Evolutionary conservation across 2,888 invertebrate genomes (phyloP), one percentile per base, ranked within the genome.

Genomic region (Sminthurides aquaticus): DNA sequence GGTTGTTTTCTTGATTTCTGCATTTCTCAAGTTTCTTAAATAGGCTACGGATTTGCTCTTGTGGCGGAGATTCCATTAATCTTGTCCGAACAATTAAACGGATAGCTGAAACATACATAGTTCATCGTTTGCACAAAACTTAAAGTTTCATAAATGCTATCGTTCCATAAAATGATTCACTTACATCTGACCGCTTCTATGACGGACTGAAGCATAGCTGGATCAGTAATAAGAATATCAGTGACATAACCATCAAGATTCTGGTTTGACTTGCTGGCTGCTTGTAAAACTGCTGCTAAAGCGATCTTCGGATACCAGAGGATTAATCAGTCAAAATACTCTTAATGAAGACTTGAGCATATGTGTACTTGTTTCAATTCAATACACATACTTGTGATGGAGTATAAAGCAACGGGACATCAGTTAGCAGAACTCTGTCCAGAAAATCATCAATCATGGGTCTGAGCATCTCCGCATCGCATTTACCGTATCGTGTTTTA

Each of bases 1-100:
- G 94, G 81, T 96, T 95, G 78, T 95, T 93, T 77, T 93, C 91
- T 76, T 93, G 92, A 80, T 95, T 96, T 66, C 95, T 83, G 78
- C 96, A 97, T 76, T 86, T 86, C 68, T 95, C 94, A 69, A 97
- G 79, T 78, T 95, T 94, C 77, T 89, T 91, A 76, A 95, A 92
- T 60, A 96, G 83, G 1, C 82, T 76, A 76, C 86, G 86, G 0
- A 91, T 85, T 66, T 83, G 79, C 69, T 90, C 90, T 1, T 82
- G 81, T 2, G 86, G 82, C 1, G 82, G 81, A 2, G 85, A 84
- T 75, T 92, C 91, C 3, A 88, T 86, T 76, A 86, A 85, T 79
- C 91, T 94, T 11, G 67, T 66, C 49, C 71, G 58, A 0, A 92
- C 91, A 84, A 93, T 85, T 2, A 88, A 87, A 28, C 92, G 83